Evolutionary conservation across 2,797 vertebrate genomes (phyloP).

Genomic region (Syngnathus acus): DNA sequence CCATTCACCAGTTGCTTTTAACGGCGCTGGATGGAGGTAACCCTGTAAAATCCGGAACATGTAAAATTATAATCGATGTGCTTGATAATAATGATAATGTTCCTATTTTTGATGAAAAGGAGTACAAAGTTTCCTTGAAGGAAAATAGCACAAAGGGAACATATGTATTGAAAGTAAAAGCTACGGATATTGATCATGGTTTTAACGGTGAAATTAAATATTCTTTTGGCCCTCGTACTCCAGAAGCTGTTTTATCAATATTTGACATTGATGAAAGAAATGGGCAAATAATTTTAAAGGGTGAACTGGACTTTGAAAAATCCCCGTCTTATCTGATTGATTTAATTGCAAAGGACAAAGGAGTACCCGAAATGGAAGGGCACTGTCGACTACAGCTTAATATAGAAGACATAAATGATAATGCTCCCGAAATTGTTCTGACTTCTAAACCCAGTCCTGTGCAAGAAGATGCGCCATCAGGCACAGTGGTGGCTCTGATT

Average conservation of each 20-base stretch:
- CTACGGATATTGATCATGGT: slow-evolving; percentile 54
- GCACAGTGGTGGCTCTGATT: slow-evolving; percentile 54
- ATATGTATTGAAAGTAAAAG: slow-evolving; percentile 35
- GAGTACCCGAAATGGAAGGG: slow-evolving; percentile 50
- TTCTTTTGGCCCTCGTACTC: slow-evolving; percentile 45
- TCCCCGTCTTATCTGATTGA: slow-evolving; percentile 46
- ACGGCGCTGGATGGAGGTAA: slow-evolving; percentile 60
- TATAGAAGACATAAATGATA: slow-evolving; percentile 59
- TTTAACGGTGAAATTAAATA: slow-evolving; percentile 49
- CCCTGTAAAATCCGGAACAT: slow-evolving; percentile 50
- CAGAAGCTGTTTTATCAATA: slow-evolving; percentile 27
- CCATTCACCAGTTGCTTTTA: slow-evolving; percentile 45
- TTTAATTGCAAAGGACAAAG: slow-evolving; percentile 54
- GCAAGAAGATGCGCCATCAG: slow-evolving; percentile 45
- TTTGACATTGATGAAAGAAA: slow-evolving; percentile 47
- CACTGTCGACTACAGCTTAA: slow-evolving; percentile 53
- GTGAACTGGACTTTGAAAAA: slow-evolving; percentile 60
- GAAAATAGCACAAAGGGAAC: slow-evolving; percentile 37
- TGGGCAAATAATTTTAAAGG: slow-evolving; percentile 50
- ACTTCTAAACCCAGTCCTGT: slow-evolving; percentile 47
- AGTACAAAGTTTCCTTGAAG: slow-evolving; percentile 45
- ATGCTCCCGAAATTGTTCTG: slow-evolving; percentile 52
- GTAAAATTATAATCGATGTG: slow-evolving; percentile 43
- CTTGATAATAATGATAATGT: slow-evolving; percentile 56
- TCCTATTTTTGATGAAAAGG: slow-evolving; percentile 47